Conservation (phyloP, 2,797 vertebrate species). For the Loris lydekkerianus region DNA sequence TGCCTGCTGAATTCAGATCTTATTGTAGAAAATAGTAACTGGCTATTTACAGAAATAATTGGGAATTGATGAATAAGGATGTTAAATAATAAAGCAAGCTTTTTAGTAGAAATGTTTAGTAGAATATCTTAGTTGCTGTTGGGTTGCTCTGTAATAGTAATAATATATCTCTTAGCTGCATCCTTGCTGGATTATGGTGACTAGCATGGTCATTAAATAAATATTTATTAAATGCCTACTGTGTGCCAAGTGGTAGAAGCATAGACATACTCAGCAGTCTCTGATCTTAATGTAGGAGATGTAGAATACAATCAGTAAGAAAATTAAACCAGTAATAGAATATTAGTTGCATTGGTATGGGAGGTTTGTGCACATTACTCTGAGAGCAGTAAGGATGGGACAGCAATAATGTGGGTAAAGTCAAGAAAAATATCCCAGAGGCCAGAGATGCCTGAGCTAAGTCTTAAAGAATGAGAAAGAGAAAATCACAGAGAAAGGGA, state of each 20-base stretch:
- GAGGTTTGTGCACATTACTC: neutral
- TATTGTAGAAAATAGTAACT: slow-evolving; percentile 79
- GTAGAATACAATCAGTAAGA: neutral
- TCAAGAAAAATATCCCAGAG: neutral
- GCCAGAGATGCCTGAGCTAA: neutral
- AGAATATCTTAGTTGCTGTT: slow-evolving; percentile 49
- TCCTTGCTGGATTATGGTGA: slow-evolving; percentile 38
- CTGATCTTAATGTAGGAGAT: neutral
- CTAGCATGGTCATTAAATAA: neutral
- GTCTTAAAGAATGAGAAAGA: neutral
- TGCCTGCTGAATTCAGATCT: slow-evolving; percentile 79
- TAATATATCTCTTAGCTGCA: neutral
- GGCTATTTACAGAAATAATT: slow-evolving; percentile 81
- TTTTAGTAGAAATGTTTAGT: slow-evolving; percentile 63
- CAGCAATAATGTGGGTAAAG: neutral
- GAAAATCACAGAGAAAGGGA: neutral
- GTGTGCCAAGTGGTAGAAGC: neutral
- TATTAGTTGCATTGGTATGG: neutral
- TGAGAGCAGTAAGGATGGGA: neutral
- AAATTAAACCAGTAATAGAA: neutral
- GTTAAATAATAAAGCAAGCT: slow-evolving; percentile 71
- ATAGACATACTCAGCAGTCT: slow-evolving; percentile 18
- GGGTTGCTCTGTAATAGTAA: neutral
- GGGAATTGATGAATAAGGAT: slow-evolving; percentile 76
- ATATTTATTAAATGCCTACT: slow-evolving; percentile 32